phyloP scores from a whole-genome alignment of 1,140 invertebrate species.

The Vanessa tameamea region DNA sequence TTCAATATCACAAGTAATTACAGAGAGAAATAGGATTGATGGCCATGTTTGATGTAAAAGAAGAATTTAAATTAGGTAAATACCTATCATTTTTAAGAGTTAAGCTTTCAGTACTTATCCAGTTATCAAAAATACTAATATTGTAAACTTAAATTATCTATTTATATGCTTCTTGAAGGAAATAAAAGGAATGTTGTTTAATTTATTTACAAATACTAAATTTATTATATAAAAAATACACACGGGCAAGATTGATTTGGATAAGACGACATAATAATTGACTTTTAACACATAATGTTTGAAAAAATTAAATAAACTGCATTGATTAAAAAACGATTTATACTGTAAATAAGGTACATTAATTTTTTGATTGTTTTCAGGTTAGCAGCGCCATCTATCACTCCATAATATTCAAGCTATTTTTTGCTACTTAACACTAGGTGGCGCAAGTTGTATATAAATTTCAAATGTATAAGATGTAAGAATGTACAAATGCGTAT shows the following conservation, averaged over 20 bases:
- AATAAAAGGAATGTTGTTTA: neutral
- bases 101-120: neutral
- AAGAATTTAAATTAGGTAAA: neutral
- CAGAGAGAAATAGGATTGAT: neutral
- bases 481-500: slow-evolving; percentile 2
- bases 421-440: slow-evolving; percentile 4
- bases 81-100: neutral
- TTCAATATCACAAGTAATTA: slow-evolving; percentile 3
- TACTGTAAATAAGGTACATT: too few species aligned
- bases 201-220: neutral
- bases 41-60: neutral
- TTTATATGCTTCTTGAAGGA: neutral
- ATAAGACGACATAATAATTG: neutral
- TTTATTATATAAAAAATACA: slow-evolving; percentile 1
- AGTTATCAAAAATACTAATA: neutral
- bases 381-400: neutral
- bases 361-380: neutral
- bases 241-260: neutral
- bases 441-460: neutral
- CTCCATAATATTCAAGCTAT: neutral
- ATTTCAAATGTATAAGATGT: neutral
- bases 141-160: neutral
- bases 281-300: neutral
- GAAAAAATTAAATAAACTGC: neutral
- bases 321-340: neutral